These are phyloP conservation scores for Colletes latitarsis DNA, from an alignment of 1,140 invertebrate species.

Conservation along the genomic window DNA sequence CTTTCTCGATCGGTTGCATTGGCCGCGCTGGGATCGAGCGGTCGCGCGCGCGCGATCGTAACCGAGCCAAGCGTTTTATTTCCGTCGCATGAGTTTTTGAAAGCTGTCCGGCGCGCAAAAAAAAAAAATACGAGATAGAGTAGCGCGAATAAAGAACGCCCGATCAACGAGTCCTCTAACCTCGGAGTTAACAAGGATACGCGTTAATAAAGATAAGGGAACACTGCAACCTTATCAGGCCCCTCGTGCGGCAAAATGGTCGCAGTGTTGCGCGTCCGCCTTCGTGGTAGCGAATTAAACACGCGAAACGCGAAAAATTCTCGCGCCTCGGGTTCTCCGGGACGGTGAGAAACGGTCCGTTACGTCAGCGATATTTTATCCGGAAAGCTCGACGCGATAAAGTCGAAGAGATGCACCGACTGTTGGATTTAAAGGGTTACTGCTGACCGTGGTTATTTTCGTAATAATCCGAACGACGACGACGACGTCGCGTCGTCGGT, in stretches of 20 bases:
- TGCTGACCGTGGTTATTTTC: not conserved
- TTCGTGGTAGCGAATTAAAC: conserved; percentile 12
- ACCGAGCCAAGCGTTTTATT: conserved; percentile 56
- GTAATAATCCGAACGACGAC: not conserved
- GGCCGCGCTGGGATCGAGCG: not conserved
- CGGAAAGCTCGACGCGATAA: conserved; percentile 19
- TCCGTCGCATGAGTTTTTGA: conserved; percentile 51
- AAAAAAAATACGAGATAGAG: conserved; percentile 13
- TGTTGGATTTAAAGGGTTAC: not conserved
- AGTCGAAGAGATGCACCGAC: not conserved
- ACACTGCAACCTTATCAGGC: not conserved
- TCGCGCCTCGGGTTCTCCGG: not conserved
- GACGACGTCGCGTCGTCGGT: not conserved
- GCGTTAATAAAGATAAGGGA: conserved; percentile 45
- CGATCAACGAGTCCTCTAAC: not conserved
- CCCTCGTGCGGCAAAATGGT: not conserved
- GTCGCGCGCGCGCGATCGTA: conserved; percentile 10
- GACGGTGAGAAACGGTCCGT: conserved; percentile 8
- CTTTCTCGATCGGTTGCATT: conserved; percentile 38
- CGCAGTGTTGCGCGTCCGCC: no score
- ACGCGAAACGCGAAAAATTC: not conserved
- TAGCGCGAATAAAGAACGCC: not conserved
- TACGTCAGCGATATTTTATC: conserved; percentile 25
- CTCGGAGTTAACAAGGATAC: conserved; percentile 16
- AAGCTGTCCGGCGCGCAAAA: conserved; percentile 22